Conservation (phyloP, 1,140 invertebrate species). For the Laupala kohalensis region DNA sequence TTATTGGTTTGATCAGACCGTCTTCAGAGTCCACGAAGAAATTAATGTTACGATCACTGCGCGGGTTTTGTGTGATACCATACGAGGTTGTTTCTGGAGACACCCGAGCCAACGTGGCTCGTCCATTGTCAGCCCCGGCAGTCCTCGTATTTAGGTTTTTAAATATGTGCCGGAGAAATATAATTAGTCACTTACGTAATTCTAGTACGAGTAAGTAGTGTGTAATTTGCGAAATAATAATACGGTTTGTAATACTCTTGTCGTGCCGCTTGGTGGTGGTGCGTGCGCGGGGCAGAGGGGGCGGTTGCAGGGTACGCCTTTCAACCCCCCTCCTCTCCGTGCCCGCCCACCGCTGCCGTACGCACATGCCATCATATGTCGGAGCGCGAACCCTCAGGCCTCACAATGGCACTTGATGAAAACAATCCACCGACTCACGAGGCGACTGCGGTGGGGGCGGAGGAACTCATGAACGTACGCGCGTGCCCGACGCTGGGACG, state of each 20-base stretch:
- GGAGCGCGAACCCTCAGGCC: no score
- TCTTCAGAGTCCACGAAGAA: background rate
- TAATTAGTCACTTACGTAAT: background rate
- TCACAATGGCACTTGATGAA: background rate
- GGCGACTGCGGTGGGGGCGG: background rate
- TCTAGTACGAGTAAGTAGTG: background rate
- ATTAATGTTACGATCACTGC: background rate
- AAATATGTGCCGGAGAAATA: background rate
- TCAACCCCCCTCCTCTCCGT: no score
- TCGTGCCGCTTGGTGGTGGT: background rate
- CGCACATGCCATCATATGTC: background rate
- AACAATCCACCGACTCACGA: background rate
- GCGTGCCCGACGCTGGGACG: background rate
- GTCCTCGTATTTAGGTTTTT: background rate
- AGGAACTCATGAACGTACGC: background rate
- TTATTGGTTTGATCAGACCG: background rate
- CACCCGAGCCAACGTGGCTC: no score
- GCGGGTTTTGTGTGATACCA: background rate
- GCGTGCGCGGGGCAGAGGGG: background rate
- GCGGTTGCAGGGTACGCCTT: no score
- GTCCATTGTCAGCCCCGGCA: background rate
- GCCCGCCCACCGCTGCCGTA: no score
- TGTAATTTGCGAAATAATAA: background rate
- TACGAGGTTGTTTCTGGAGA: background rate
- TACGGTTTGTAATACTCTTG: background rate